Evolutionary conservation across 2,797 vertebrate genomes (phyloP).

Genomic region (Chelonia mydas): DNA sequence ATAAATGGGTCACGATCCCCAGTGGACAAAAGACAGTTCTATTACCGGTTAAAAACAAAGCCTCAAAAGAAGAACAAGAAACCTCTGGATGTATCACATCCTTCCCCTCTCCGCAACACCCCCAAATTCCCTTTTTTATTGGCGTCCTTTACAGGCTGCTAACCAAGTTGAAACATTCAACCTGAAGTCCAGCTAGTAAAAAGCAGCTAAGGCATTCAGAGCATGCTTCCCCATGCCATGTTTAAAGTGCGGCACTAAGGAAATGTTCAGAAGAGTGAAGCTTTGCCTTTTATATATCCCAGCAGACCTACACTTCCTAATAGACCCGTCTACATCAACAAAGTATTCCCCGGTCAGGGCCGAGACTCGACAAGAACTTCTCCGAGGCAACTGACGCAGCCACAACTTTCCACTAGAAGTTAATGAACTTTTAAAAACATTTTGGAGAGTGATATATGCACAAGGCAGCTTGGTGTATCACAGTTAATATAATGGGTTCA

Average conservation of each 20-base stretch:
- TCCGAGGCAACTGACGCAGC: slow-evolving; percentile 51
- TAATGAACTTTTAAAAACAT: slow-evolving; percentile 76
- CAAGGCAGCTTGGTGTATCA: slow-evolving; percentile 37
- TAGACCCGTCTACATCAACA: slow-evolving; percentile 73
- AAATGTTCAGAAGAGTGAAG: slow-evolving; percentile 64
- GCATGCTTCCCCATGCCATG: slow-evolving; percentile 51
- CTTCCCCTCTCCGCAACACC: slow-evolving; percentile 12
- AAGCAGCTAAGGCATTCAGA: slow-evolving; percentile 55
- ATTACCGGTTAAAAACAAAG: neutral
- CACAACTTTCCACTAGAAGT: slow-evolving; percentile 67
- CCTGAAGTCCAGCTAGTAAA: slow-evolving; percentile 70
- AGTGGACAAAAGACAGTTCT: slow-evolving; percentile 35
- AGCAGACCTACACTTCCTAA: slow-evolving; percentile 66
- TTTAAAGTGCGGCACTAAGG: slow-evolving; percentile 68
- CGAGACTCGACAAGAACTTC: slow-evolving; percentile 52
- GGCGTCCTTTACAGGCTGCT: slow-evolving; percentile 76
- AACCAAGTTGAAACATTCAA: slow-evolving; percentile 72
- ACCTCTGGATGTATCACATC: neutral
- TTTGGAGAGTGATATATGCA: slow-evolving; percentile 47
- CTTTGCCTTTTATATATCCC: slow-evolving; percentile 70
- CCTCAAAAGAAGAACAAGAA: slow-evolving; percentile 37
- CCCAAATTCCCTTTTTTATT: slow-evolving; percentile 50
- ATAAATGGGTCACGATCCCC: neutral
- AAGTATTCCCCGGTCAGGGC: slow-evolving; percentile 64
- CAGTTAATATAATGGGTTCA: slow-evolving; percentile 2